Evolutionary conservation across 2,113 vertebrate genomes (phyloP).

Genomic region (Callaeas wilsoni): DNA sequence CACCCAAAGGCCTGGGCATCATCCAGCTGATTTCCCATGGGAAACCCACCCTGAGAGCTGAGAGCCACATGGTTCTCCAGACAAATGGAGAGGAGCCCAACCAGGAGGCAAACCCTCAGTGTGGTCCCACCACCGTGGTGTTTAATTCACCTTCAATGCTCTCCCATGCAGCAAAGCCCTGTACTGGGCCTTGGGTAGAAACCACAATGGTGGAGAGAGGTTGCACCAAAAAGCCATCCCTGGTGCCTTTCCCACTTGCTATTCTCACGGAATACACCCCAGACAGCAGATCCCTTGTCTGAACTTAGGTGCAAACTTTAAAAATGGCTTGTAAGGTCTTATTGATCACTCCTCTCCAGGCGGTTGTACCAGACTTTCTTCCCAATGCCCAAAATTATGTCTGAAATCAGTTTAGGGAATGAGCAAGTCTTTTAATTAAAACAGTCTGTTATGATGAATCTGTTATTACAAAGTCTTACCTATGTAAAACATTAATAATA

Average conservation of each 20-base stretch:
- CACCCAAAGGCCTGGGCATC: neutral
- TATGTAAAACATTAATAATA: slow-evolving; percentile 87
- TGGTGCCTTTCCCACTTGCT: neutral
- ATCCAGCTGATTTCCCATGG: neutral
- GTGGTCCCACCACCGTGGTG: neutral
- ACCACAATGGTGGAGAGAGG: neutral
- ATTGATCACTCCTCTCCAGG: neutral
- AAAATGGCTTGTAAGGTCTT: neutral
- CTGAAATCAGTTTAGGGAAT: slow-evolving; percentile 72
- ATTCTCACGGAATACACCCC: neutral
- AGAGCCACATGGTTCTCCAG: neutral
- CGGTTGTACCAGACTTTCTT: slow-evolving; percentile 19
- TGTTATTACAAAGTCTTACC: slow-evolving; percentile 82
- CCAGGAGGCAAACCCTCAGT: neutral
- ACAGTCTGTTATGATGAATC: slow-evolving; percentile 79
- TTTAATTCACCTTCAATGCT: neutral
- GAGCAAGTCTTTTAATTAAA: slow-evolving; percentile 81
- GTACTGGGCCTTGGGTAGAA: neutral
- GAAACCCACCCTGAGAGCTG: neutral
- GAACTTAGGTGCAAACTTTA: neutral
- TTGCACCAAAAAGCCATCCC: neutral
- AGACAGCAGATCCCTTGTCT: neutral
- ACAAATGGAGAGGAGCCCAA: neutral
- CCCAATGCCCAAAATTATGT: slow-evolving; percentile 47
- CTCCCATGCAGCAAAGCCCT: neutral